Evolutionary conservation across 2,113 vertebrate species (phyloP), one percentile per base, ranked within the genome.

Genomic region (Maccullochella peelii): DNA sequence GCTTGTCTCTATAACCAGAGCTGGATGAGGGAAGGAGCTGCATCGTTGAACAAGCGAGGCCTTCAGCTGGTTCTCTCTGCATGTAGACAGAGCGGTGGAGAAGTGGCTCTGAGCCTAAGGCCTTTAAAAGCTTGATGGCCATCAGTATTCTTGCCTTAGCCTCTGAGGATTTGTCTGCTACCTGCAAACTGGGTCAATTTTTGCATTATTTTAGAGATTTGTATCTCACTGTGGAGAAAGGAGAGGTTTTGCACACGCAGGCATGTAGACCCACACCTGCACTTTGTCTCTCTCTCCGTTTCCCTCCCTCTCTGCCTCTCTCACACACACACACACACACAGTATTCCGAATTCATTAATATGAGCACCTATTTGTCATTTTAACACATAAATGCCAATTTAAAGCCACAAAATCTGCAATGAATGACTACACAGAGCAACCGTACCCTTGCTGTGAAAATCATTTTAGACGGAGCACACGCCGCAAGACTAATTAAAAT

Each of bases 121-220:
- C 92, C 93, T 90, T 91, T 82, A 74, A 80, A 88, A 85, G 84
- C 93, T 83, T 89, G 93, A 94, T 92, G 92, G 82, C 90, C 89
- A 94, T 94, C 93, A 89, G 91, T 92, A 94, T 95, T 95, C 94
- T 85, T 87, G 87, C 91, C 84, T 58, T 42, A 74, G 90, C 93
- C 94, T 94, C 93, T 62, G 83, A 90, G 92, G 94, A 93, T 88
- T 91, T 90, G 93, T 93, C 89, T 77, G 90, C 92, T 95, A 93
- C 94, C 93, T 94, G 93, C 93, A 95, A 96, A 95, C 91, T 95
- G 91, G 94, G 95, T 95, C 95, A 95, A 86, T 93, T 95, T 93
- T 93, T 92, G 93, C 90, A 95, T 95, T 95, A 95, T 95, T 95
- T 94, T 93, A 93, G 91, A 93, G 93, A 86, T 94, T 91, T 90